Evolutionary conservation across 2,113 vertebrate genomes (phyloP).

Genomic region (Odocoileus hemionus): DNA sequence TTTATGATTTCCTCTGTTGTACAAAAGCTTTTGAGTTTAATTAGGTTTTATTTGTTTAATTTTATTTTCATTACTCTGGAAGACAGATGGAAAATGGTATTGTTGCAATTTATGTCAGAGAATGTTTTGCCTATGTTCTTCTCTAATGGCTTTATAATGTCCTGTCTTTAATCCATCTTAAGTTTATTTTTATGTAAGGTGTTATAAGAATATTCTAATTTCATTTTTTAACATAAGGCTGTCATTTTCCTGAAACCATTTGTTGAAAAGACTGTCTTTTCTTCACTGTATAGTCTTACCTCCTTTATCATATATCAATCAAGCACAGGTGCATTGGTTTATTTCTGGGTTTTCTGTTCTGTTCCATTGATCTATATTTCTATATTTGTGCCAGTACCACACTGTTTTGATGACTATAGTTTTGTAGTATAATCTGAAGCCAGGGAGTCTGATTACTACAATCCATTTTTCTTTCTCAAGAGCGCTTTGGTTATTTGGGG

Average conservation of each 20-base stretch:
- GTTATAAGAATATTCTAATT: not conserved
- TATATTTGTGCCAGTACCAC: not conserved
- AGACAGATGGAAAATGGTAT: not conserved
- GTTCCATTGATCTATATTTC: not conserved
- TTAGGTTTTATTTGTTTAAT: not conserved
- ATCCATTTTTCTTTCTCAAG: not conserved
- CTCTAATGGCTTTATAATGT: not conserved
- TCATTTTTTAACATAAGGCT: not conserved
- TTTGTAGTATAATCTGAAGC: not conserved
- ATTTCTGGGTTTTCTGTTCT: not conserved
- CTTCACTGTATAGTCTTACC: not conserved
- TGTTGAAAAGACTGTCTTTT: not conserved
- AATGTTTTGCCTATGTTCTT: not conserved
- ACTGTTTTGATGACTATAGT: not conserved
- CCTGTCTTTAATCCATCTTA: not conserved
- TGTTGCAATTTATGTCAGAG: not conserved
- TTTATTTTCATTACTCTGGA: not conserved
- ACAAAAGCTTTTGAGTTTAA: not conserved
- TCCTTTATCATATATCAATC: not conserved
- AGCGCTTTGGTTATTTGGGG: not conserved
- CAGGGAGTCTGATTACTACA: not conserved
- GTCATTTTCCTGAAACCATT: not conserved
- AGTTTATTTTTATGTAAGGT: not conserved
- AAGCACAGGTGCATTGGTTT: not conserved
- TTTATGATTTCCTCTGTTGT: not conserved